phyloP scores from a whole-genome alignment of 2,888 invertebrate genomes.

The Andrena praecox region DNA sequence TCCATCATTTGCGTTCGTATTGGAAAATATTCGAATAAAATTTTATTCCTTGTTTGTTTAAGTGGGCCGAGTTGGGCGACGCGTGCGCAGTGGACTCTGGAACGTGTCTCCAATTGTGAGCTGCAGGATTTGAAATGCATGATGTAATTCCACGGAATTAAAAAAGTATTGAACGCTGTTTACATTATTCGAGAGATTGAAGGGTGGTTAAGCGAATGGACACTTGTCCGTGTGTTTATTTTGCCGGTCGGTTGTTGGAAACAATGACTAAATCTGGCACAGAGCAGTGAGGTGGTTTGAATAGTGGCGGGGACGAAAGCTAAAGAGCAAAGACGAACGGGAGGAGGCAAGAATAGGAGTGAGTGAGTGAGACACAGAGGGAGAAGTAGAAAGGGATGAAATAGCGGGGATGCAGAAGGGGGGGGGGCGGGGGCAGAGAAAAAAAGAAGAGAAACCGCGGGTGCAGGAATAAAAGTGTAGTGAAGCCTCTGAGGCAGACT shows the following conservation, averaged over 20 bases:
- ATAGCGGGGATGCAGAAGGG: not conserved
- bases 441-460: constrained; percentile 40
- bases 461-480: constrained; percentile 65
- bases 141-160: too few species aligned
- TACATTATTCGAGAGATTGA: too few species aligned
- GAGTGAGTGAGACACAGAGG: constrained; percentile 7
- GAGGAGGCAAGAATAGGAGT: constrained; percentile 5
- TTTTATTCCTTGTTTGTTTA: too few species aligned
- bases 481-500: constrained; percentile 49
- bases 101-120: too few species aligned
- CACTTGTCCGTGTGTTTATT: too few species aligned
- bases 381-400: not conserved
- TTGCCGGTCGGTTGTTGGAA: not conserved
- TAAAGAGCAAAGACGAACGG: constrained; percentile 4
- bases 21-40: too few species aligned
- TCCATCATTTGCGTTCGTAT: too few species aligned
- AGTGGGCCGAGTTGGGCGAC: too few species aligned
- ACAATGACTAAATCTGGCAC: not conserved
- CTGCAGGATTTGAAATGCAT: too few species aligned
- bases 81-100: too few species aligned
- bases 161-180: too few species aligned
- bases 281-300: constrained; percentile 4
- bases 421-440: not conserved
- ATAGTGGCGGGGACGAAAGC: not conserved
- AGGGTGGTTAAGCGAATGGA: too few species aligned